Evolutionary conservation across 1,140 invertebrate species (phyloP).

Genomic region (Tyrophagus putrescentiae): DNA sequence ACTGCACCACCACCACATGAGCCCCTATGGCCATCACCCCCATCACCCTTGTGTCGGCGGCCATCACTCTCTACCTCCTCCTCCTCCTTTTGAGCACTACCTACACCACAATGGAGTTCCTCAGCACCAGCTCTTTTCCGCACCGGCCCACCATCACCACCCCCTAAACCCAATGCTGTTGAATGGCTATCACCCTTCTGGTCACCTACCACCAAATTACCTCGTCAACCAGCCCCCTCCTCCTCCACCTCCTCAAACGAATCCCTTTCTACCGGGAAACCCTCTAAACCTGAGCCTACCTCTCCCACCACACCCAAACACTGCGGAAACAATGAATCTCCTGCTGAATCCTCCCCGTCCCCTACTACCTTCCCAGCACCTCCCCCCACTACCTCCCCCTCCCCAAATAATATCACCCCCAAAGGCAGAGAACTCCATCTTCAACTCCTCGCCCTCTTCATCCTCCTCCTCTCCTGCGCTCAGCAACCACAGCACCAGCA

Average conservation of each 20-base stretch:
- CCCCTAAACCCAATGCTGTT: too few relatives aligned
- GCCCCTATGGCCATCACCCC: constrained; percentile 7
- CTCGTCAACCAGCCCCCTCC: constrained; percentile 33
- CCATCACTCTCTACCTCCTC: constrained; percentile 27
- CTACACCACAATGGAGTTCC: constrained; percentile 25
- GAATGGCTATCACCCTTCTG: too few relatives aligned
- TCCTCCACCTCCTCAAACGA: constrained; percentile 29
- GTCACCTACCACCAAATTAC: too few relatives aligned
- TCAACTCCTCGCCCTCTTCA: neutral
- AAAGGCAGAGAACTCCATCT: neutral
- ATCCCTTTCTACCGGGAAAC: constrained; percentile 26
- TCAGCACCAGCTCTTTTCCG: constrained; percentile 27
- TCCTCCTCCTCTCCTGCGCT: neutral
- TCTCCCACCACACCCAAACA: constrained; percentile 23
- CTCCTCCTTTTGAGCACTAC: neutral
- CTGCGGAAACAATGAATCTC: constrained; percentile 27
- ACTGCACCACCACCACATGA: constrained; percentile 3
- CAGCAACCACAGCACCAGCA: neutral
- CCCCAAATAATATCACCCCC: too few relatives aligned
- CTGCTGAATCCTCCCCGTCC: neutral
- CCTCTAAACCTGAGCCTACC: constrained; percentile 33
- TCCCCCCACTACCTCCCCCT: too few relatives aligned
- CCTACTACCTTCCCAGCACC: too few relatives aligned
- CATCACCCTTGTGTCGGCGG: constrained; percentile 25
- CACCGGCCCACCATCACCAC: constrained; percentile 32